phyloP scores from a whole-genome alignment of 2,797 vertebrate species.

The Thripadectes ignobilis region DNA sequence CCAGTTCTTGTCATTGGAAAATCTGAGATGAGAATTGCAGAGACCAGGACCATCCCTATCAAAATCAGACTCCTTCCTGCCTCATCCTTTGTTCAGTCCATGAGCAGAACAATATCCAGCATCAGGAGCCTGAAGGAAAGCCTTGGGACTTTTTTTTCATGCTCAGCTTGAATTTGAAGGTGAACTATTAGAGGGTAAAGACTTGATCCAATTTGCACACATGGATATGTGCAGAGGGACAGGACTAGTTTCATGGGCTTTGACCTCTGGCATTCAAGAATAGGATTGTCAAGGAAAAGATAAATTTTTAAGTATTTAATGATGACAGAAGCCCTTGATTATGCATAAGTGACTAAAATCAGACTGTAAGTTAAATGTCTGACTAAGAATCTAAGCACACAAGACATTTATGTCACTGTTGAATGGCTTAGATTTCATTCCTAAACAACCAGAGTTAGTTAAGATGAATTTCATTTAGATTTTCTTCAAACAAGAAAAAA shows the following conservation, averaged over 20 bases:
- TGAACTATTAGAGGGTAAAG: conserved; percentile 11
- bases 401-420: background rate
- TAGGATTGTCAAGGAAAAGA: background rate
- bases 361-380: conserved; percentile 20
- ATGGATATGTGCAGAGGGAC: background rate
- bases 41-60: background rate
- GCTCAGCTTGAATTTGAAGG: background rate
- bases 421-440: background rate
- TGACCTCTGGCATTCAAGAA: conserved; percentile 18
- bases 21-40: background rate
- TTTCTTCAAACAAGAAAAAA: background rate
- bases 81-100: background rate
- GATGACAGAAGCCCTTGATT: conserved; percentile 1
- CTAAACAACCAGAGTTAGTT: background rate
- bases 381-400: conserved; percentile 5
- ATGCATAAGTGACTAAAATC: conserved; percentile 1
- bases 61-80: background rate
- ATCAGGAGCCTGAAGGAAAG: background rate
- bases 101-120: background rate
- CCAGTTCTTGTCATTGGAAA: background rate
- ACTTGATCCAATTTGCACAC: background rate
- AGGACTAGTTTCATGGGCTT: background rate
- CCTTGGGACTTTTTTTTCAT: background rate
- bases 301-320: conserved; percentile 13
- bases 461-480: background rate